Evolutionary conservation across 1,140 invertebrate species (phyloP).

Genomic region (Rhopalosiphum maidis): DNA sequence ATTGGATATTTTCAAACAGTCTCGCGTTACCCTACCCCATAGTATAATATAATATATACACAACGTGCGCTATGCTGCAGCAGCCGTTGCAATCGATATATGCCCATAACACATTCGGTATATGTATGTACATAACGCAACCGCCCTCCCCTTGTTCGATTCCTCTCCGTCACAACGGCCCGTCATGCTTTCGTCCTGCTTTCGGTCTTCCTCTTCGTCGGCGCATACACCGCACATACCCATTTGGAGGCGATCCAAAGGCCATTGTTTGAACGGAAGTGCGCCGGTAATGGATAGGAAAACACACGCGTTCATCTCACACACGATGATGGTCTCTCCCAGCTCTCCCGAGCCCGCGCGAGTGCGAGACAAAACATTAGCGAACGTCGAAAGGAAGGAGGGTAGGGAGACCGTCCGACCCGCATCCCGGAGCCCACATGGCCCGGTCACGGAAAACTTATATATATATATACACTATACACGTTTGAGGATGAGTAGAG

Average conservation of each 20-base stretch:
- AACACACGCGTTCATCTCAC: slow-evolving; percentile 39
- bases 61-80: background rate
- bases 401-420: background rate
- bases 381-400: background rate
- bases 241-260: slow-evolving; percentile 44
- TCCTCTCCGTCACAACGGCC: background rate
- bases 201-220: too few relatives aligned
- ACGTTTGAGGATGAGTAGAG: background rate
- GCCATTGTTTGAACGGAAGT: slow-evolving; percentile 53
- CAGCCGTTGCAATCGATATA: background rate
- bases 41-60: background rate
- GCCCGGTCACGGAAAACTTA: background rate
- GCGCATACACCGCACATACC: background rate
- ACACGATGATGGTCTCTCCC: background rate
- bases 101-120: background rate
- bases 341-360: background rate
- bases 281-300: slow-evolving; percentile 54
- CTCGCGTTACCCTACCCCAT: background rate
- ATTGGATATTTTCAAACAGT: slow-evolving; percentile 41
- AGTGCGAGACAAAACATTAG: slow-evolving; percentile 29
- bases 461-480: too few relatives aligned
- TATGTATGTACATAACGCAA: background rate
- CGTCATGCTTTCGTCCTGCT: background rate
- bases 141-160: background rate
- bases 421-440: slow-evolving; percentile 41